phyloP scores from a whole-genome alignment of 2,113 vertebrate species.

The Phaethornis superciliosus region DNA sequence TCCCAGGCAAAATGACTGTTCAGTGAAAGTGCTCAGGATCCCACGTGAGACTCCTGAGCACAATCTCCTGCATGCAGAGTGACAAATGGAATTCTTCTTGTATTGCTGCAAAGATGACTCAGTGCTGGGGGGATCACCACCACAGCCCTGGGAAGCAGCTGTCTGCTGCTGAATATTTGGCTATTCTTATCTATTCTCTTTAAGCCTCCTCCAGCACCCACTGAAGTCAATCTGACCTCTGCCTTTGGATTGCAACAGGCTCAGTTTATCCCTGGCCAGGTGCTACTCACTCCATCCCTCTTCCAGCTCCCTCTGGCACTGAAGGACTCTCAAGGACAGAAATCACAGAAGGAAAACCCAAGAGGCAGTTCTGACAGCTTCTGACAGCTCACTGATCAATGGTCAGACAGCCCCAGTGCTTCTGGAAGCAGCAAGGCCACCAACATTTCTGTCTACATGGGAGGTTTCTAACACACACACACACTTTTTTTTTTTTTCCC shows the following conservation, averaged over 20 bases:
- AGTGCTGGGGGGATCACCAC: not conserved
- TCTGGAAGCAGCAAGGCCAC: not conserved
- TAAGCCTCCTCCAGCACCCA: not conserved
- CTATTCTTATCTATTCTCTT: not conserved
- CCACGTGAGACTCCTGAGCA: not conserved
- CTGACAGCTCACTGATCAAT: not conserved
- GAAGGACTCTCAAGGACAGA: not conserved
- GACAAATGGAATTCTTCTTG: not conserved
- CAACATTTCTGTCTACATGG: not conserved
- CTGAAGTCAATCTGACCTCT: not conserved
- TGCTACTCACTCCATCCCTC: not conserved
- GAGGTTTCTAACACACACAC: not conserved
- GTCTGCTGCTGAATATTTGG: not conserved
- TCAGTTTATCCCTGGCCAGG: not conserved
- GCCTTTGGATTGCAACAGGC: not conserved
- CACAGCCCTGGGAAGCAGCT: slow-evolving; percentile 15
- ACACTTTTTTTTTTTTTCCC: too few species aligned
- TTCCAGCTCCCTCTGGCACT: not conserved
- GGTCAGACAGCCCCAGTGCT: not conserved
- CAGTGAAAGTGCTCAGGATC: not conserved
- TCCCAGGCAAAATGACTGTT: not conserved
- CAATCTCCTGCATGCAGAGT: not conserved
- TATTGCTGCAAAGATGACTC: slow-evolving; percentile 35
- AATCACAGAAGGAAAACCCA: not conserved
- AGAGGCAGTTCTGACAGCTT: not conserved